phyloP scores from a whole-genome alignment of 2,113 vertebrate genomes.

The Cyanoramphus novaezelandiae region DNA sequence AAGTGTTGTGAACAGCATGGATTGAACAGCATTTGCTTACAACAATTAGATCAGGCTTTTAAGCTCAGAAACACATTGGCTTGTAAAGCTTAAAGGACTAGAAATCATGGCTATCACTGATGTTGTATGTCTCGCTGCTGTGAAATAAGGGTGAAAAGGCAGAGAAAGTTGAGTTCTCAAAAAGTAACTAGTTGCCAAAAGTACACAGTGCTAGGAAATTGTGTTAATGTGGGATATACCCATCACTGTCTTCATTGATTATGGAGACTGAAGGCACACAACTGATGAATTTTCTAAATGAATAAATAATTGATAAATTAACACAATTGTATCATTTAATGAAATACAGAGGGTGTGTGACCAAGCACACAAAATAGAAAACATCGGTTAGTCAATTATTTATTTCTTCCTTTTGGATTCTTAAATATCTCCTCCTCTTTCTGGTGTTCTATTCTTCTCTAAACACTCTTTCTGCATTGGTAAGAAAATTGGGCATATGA shows the following conservation, averaged over 20 bases:
- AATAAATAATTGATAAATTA: not conserved
- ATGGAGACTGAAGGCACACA: not conserved
- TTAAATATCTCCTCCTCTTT: not conserved
- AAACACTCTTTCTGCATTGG: not conserved
- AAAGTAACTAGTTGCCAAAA: not conserved
- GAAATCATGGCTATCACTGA: not conserved
- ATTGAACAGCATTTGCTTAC: not conserved
- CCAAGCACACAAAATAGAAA: not conserved
- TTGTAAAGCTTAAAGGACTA: not conserved
- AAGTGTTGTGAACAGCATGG: not conserved
- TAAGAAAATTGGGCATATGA: not conserved
- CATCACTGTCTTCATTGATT: not conserved
- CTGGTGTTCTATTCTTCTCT: not conserved
- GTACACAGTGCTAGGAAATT: not conserved
- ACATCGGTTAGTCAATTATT: not conserved
- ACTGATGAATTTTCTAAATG: not conserved
- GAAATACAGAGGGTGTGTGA: not conserved
- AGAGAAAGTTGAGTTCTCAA: not conserved
- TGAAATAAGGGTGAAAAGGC: not conserved
- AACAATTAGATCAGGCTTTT: not conserved
- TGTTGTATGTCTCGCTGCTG: not conserved
- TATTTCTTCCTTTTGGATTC: not conserved
- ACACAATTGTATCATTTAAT: not conserved
- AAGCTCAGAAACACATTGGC: not conserved
- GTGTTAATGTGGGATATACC: not conserved